Conservation (phyloP, 2,797 vertebrate genomes). For the Aulostomus chinensis region DNA sequence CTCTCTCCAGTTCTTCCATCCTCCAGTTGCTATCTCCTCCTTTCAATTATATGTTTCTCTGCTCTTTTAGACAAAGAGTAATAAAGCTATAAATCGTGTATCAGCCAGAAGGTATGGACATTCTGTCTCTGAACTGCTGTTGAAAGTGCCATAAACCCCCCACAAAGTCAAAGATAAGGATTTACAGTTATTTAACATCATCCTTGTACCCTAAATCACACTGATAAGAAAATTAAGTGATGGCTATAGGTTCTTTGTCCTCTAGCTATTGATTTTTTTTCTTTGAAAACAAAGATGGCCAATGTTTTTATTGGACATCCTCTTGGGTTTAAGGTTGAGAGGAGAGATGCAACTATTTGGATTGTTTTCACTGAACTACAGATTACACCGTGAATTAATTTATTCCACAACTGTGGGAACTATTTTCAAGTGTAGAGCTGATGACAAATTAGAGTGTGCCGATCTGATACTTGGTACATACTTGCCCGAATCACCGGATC, state of each 20-base stretch:
- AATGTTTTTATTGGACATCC: slow-evolving; percentile 72
- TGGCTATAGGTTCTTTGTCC: slow-evolving; percentile 77
- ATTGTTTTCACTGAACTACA: slow-evolving; percentile 44
- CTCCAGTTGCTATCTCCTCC: slow-evolving; percentile 68
- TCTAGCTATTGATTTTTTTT: slow-evolving; percentile 76
- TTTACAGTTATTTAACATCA: slow-evolving; percentile 84
- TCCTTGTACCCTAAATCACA: slow-evolving; percentile 73
- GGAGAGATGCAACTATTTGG: slow-evolving; percentile 50
- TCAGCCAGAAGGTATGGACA: slow-evolving; percentile 72
- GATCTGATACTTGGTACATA: too few species aligned
- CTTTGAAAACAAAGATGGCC: slow-evolving; percentile 50
- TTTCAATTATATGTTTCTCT: slow-evolving; percentile 80
- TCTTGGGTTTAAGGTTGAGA: slow-evolving; percentile 64
- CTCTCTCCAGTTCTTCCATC: slow-evolving; percentile 36
- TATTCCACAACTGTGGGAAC: slow-evolving; percentile 22
- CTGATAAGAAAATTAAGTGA: slow-evolving; percentile 80
- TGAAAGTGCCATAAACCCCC: slow-evolving; percentile 82
- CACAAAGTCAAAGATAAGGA: slow-evolving; percentile 82
- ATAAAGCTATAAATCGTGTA: slow-evolving; percentile 81
- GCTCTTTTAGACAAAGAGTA: slow-evolving; percentile 82
- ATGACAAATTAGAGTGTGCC: too few species aligned
- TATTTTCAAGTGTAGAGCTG: slow-evolving; percentile 24
- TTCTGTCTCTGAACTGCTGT: slow-evolving; percentile 79
- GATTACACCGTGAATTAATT: slow-evolving; percentile 37
- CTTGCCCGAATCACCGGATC: too few species aligned